A percentile compares a stretch with the other conserved stretches of the same genome.
Conservation (phyloP, 2,113 vertebrate genomes). For the Mus spicilegus region DNA sequence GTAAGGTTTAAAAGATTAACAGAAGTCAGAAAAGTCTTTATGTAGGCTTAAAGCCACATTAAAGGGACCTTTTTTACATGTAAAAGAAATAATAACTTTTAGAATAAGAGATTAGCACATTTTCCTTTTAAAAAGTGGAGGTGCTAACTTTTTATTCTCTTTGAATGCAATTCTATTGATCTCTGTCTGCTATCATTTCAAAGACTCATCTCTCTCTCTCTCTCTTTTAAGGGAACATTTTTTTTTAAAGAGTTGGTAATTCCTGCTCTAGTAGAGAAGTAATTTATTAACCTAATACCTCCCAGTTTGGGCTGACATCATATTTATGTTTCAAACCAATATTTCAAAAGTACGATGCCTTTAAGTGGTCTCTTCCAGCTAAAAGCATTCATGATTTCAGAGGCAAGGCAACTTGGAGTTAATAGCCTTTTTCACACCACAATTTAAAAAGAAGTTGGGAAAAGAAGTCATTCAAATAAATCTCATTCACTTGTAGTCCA, state of each 20-base stretch:
- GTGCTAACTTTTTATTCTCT: conserved; percentile 58
- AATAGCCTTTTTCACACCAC: neutral
- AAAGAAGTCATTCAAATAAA: neutral
- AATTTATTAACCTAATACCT: conserved; percentile 18
- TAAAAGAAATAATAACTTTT: conserved; percentile 60
- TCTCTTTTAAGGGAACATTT: neutral
- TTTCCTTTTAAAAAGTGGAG: neutral
- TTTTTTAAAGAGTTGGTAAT: conserved; percentile 14
- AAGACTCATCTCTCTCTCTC: neutral
- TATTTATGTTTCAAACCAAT: conserved; percentile 23
- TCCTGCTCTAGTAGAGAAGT: conserved; percentile 17
- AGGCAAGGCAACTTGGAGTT: neutral
- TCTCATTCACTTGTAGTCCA: neutral
- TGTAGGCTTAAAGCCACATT: conserved; percentile 48
- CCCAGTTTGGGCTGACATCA: conserved; percentile 12
- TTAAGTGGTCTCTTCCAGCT: neutral
- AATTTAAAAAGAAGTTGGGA: conserved; percentile 21
- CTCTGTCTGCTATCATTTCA: conserved; percentile 23
- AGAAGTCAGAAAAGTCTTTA: conserved; percentile 22
- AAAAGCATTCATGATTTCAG: neutral
- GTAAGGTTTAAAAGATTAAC: conserved; percentile 15
- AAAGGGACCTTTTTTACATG: conserved; percentile 36
- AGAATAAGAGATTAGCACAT: conserved; percentile 33
- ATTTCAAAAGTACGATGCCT: neutral
- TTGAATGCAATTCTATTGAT: conserved; percentile 56